A percentile compares a stretch with the other conserved stretches of the same genome.
Conservation (phyloP, 2,797 vertebrate species). For the Silurus lanzhouensis region DNA sequence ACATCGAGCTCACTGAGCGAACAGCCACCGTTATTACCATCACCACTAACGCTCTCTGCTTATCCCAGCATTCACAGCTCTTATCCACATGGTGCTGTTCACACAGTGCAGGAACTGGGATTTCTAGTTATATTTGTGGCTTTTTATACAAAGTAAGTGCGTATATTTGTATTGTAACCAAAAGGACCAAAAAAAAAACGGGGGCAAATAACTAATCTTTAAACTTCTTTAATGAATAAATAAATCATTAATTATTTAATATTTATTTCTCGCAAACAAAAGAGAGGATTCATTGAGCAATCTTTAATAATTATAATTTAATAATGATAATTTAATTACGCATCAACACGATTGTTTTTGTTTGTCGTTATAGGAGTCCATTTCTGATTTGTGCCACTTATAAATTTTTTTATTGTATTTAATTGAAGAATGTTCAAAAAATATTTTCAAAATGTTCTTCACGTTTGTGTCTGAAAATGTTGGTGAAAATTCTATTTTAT, state of each 20-base stretch:
- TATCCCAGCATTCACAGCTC: background rate
- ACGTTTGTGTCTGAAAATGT: too few relatives aligned
- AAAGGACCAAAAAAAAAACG: background rate
- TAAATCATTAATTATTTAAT: background rate
- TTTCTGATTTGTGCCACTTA: background rate
- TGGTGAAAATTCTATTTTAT: background rate
- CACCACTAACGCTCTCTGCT: background rate
- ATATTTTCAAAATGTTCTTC: background rate
- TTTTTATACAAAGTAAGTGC: constrained; percentile 5
- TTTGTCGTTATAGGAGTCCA: background rate
- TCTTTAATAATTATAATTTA: too few relatives aligned
- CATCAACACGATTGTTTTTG: background rate
- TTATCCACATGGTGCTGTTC: background rate
- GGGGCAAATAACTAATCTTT: background rate
- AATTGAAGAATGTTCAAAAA: too few relatives aligned
- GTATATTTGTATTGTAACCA: background rate
- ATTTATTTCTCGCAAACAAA: too few relatives aligned
- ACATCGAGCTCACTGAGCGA: background rate
- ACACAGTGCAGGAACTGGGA: background rate
- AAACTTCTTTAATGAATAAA: background rate
- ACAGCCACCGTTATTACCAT: background rate
- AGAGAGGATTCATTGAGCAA: too few relatives aligned
- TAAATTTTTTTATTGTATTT: background rate
- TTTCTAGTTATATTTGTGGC: background rate
- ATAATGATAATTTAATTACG: too few relatives aligned